phyloP scores from a whole-genome alignment of 2,888 invertebrate genomes.

The Vanessa cardui region DNA sequence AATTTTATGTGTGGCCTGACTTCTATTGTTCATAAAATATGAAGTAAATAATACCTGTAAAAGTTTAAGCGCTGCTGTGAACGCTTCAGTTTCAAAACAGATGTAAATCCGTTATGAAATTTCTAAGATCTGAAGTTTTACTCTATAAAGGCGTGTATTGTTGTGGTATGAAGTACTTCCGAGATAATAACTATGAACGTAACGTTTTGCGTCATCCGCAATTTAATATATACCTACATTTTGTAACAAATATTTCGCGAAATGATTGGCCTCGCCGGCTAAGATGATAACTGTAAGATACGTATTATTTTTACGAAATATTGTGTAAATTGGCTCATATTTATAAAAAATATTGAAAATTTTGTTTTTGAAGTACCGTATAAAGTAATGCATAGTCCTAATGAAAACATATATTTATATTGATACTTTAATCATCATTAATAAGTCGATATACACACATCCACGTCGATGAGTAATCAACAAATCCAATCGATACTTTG shows the following conservation, averaged over 20 bases:
- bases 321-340: background rate
- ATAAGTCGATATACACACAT: background rate
- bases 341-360: too few species aligned
- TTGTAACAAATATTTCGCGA: constrained; percentile 13
- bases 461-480: background rate
- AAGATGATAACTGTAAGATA: background rate
- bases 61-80: background rate
- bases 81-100: background rate
- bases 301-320: background rate
- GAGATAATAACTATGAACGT: constrained; percentile 47
- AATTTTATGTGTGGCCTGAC: too few species aligned
- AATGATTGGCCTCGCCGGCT: constrained; percentile 1
- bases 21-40: too few species aligned
- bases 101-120: constrained; percentile 48
- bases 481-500: background rate
- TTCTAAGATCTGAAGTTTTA: constrained; percentile 41
- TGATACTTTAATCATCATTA: background rate
- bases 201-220: constrained; percentile 53
- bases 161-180: constrained; percentile 53
- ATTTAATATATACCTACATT: background rate
- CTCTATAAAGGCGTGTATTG: constrained; percentile 42
- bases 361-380: too few species aligned
- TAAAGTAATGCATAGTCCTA: too few species aligned
- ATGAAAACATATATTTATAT: too few species aligned
- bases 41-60: too few species aligned